Conservation (phyloP, 2,888 invertebrate species). For the Ophonus ardosiacus region DNA sequence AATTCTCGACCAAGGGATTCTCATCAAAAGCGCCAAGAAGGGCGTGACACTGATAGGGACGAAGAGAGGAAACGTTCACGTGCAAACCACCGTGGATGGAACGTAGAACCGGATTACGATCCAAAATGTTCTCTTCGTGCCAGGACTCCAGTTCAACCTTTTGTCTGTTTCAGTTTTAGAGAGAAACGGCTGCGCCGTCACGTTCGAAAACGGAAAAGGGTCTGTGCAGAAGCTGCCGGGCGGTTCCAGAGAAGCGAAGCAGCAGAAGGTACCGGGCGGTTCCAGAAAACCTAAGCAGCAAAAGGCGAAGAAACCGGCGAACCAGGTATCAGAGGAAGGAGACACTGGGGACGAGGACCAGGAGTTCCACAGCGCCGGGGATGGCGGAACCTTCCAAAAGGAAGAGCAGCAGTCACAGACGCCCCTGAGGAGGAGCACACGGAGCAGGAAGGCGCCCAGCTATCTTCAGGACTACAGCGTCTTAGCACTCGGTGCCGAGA, state of each 20-base stretch:
- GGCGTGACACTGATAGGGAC: constrained; percentile 68
- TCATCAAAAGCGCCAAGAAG: constrained; percentile 68
- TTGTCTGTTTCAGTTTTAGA: too few species aligned
- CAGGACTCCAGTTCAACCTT: too few species aligned
- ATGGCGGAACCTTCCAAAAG: background rate
- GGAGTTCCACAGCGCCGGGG: too few species aligned
- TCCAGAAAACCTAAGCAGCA: background rate
- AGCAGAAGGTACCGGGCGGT: background rate
- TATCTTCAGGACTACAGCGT: constrained; percentile 17
- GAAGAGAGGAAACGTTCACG: too few species aligned
- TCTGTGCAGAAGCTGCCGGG: too few species aligned
- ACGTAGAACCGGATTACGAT: constrained; percentile 56
- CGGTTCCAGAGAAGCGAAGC: background rate
- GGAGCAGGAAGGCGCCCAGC: constrained; percentile 3
- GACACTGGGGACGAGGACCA: background rate
- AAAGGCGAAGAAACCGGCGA: background rate
- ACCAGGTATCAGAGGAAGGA: background rate
- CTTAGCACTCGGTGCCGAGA: constrained; percentile 39
- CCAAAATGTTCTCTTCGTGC: constrained; percentile 56
- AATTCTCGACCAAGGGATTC: constrained; percentile 3
- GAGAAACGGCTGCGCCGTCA: too few species aligned
- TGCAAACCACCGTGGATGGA: constrained; percentile 51
- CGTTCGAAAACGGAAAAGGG: too few species aligned
- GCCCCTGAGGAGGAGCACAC: constrained; percentile 1
- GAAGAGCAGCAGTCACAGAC: background rate